Percentiles rank a stretch among this genome's conserved stretches.
Conservation (phyloP, 2,113 vertebrate genomes). For the Andinoacara biseriatus region DNA sequence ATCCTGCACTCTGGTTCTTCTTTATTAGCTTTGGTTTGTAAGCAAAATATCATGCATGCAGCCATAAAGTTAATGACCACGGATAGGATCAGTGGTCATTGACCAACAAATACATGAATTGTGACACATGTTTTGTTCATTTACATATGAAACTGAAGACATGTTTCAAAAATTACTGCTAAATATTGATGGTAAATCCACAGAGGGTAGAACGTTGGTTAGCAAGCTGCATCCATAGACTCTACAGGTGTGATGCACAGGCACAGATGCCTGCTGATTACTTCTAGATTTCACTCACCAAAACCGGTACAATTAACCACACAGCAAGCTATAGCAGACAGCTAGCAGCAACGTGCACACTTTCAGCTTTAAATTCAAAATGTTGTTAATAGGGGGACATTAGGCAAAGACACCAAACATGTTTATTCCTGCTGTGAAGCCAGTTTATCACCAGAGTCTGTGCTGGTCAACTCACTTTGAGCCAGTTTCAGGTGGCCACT, state of each 20-base stretch:
- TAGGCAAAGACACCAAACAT: not conserved
- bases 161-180: no score
- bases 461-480: not conserved
- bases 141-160: no score
- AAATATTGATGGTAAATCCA: not conserved
- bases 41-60: no score
- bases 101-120: not conserved
- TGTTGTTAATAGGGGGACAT: not conserved
- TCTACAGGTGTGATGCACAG: no score
- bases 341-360: no score
- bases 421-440: not conserved
- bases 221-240: no score
- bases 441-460: not conserved
- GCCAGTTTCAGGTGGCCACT: not conserved
- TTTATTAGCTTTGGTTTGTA: not conserved
- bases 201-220: no score
- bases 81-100: not conserved
- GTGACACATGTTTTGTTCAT: no score
- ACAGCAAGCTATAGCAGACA: no score
- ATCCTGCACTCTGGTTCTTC: not conserved
- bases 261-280: no score
- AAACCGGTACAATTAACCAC: not conserved
- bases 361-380: not conserved
- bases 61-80: no score
- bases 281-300: no score